Evolutionary conservation across 2,797 vertebrate genomes (phyloP).

Genomic region (Tadarida brasiliensis): DNA sequence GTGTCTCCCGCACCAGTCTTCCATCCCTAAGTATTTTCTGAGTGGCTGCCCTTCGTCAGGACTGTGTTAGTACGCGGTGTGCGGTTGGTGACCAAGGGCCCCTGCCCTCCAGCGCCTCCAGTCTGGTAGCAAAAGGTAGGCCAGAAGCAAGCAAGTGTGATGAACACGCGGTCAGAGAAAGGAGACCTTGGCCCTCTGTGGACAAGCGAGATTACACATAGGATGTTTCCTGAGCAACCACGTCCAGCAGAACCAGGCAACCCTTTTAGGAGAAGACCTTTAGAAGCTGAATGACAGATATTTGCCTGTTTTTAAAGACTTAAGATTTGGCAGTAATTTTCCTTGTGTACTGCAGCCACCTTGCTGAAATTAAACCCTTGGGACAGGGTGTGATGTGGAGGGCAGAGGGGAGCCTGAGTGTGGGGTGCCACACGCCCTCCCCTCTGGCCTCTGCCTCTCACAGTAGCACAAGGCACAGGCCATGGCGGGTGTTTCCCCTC

Average conservation of each 20-base stretch:
- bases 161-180: rapidly evolving
- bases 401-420: background rate
- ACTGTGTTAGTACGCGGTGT: rapidly evolving
- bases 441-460: background rate
- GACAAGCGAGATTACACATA: no score
- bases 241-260: rapidly evolving
- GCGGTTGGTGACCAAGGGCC: rapidly evolving
- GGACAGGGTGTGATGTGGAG: background rate
- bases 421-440: background rate
- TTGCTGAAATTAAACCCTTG: background rate
- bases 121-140: background rate
- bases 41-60: background rate
- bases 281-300: background rate
- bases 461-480: rapidly evolving
- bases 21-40: rapidly evolving
- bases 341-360: rapidly evolving
- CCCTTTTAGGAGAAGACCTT: background rate
- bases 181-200: no score
- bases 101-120: rapidly evolving
- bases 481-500: rapidly evolving
- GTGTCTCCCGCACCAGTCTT: rapidly evolving
- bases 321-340: rapidly evolving
- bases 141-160: no score
- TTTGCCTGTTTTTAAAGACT: background rate
- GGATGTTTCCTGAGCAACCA: background rate